Base-by-base conservation (phyloP, 2,113 vertebrate species). In the Cheilinus undulatus region DNA sequence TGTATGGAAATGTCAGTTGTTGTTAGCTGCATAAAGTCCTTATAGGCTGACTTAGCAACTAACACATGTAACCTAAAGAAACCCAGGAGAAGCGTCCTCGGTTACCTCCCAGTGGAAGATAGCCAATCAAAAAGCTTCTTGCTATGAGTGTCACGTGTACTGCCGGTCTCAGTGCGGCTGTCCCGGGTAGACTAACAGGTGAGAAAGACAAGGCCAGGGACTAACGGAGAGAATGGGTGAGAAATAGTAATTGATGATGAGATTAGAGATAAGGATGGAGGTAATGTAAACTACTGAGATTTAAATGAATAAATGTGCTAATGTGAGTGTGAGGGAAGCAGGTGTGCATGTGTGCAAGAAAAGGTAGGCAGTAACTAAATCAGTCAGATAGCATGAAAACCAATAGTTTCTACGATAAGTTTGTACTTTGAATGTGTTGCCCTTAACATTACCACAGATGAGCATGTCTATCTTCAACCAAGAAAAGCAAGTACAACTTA, bases 211-310 rank as follows among this genome's bases (percentile, higher is more conserved):
- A 84, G 62, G 82, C 67, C 78, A 9, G 48, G 53, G 72, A 78
- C 69, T 63, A 58, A 60, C n/a, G 70, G 50, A 83, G 81, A 82
- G 67, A 69, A 73, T 57, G 80, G 64, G 67, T 45, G 62, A 3
- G 43, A 72, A 85, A 87, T 77, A 76, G 73, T 81, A 81, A 86
- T 85, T 78, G 74, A 84, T 78, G 77, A 75, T 74, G 65, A 78
- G 71, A 82, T 85, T 78, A 82, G 50, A 70, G 49, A 62, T 76
- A 46, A 0, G 69, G 60, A 76, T 59, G 78, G 61, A 78, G 76
- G 83, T 19, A 60, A 45, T 73, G 66, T 32, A 78, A 68, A 69
- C 69, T 23, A 38, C 51, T 4, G 59, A 45, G 76, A 88, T 54
- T 70, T 74, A 76, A 84, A 80, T 63, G 49, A 80, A 86, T 83